Conservation (phyloP, 2,113 vertebrate species). For the Xenopus laevis region DNA sequence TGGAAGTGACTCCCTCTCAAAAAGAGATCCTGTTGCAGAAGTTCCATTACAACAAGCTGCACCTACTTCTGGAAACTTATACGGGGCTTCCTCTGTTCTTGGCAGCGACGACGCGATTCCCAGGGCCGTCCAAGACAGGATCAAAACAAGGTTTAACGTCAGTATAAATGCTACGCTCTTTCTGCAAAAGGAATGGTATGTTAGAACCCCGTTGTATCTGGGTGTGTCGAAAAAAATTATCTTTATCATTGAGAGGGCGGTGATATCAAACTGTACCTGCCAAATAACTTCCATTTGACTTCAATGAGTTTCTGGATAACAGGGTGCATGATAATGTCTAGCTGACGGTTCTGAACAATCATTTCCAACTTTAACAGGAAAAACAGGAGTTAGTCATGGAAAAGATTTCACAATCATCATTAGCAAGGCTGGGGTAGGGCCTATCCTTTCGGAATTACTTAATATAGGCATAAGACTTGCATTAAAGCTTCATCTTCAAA, state of each 20-base stretch:
- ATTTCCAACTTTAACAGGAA: conserved; percentile 41
- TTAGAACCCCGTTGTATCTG: conserved; percentile 11
- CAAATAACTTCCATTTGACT: conserved; percentile 45
- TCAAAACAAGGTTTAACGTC: conserved; percentile 43
- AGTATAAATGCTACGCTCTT: conserved; percentile 27
- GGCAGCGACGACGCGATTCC: conserved; percentile 38
- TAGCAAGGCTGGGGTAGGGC: too few species aligned
- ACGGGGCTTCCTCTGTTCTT: conserved; percentile 27
- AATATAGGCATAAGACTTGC: too few species aligned
- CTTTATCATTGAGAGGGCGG: conserved; percentile 1
- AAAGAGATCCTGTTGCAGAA: too few species aligned
- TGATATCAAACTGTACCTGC: conserved; percentile 37
- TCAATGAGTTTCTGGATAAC: conserved; percentile 47
- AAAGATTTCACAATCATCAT: too few species aligned
- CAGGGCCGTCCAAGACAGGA: conserved; percentile 40
- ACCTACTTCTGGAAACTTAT: conserved; percentile 43
- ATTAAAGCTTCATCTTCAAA: too few species aligned
- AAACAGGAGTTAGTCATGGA: not conserved
- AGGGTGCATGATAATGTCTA: conserved; percentile 46
- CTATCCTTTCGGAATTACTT: too few species aligned
- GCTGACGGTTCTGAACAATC: conserved; percentile 43
- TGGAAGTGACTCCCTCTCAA: too few species aligned
- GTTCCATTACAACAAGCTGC: not conserved
- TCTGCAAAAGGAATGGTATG: conserved; percentile 5
- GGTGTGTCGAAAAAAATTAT: not conserved